A percentile compares a stretch with the other conserved stretches of the same genome.
Evolutionary conservation across 2,888 invertebrate species (phyloP).

Genomic region (Marronus borbonicus): DNA sequence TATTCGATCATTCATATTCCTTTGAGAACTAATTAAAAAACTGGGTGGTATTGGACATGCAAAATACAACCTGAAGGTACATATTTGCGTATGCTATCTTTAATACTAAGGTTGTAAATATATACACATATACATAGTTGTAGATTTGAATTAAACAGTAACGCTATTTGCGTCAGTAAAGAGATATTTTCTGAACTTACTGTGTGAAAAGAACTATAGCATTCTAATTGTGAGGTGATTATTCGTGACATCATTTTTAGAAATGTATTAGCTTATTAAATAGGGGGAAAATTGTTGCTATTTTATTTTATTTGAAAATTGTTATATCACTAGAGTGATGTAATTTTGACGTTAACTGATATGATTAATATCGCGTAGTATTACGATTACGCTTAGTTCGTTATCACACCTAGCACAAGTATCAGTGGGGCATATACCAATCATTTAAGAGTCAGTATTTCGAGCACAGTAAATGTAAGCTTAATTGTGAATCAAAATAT

Average conservation of each 20-base stretch:
- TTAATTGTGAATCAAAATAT: not conserved
- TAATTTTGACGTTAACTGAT: too few relatives aligned
- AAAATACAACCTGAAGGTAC: not conserved
- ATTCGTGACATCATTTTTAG: too few relatives aligned
- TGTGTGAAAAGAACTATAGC: not conserved
- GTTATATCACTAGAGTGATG: too few relatives aligned
- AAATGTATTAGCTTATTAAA: too few relatives aligned
- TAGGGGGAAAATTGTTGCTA: too few relatives aligned
- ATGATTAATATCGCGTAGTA: too few relatives aligned
- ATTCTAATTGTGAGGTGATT: too few relatives aligned
- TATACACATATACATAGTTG: not conserved
- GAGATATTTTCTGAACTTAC: not conserved
- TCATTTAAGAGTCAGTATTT: not conserved
- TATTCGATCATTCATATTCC: not conserved
- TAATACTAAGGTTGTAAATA: not conserved
- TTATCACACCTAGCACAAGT: constrained; percentile 1
- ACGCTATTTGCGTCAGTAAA: not conserved
- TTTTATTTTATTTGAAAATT: too few relatives aligned
- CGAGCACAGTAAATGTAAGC: not conserved
- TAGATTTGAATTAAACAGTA: not conserved
- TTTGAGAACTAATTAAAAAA: too few relatives aligned
- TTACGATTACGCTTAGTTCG: not conserved
- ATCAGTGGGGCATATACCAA: not conserved
- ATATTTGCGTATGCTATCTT: constrained; percentile 1
- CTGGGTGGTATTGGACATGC: not conserved